Conservation (phyloP, 2,797 vertebrate species). For the Aldrovandia affinis region DNA sequence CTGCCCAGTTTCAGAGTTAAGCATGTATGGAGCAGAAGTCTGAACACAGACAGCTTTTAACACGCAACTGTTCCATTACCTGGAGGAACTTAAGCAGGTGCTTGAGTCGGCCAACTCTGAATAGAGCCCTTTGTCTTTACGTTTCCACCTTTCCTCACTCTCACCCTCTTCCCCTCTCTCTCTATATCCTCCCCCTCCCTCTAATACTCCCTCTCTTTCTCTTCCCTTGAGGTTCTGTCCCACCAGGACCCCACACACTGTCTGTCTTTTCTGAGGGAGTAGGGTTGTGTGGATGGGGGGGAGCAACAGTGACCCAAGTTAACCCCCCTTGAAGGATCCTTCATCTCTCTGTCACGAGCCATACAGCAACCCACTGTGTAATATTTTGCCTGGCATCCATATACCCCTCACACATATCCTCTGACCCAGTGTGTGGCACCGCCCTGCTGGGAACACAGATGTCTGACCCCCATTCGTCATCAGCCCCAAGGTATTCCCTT, state of each 20-base stretch:
- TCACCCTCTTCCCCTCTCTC: not conserved
- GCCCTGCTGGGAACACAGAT: slow-evolving; percentile 22
- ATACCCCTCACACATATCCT: not conserved
- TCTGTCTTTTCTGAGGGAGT: not conserved
- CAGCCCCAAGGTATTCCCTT: slow-evolving; percentile 28
- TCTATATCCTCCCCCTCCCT: slow-evolving; percentile 35
- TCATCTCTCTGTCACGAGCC: not conserved
- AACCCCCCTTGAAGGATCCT: not conserved
- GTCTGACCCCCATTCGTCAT: not conserved
- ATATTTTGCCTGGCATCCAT: not conserved
- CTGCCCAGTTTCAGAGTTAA: not conserved
- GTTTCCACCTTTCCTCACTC: not conserved
- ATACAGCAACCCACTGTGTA: not conserved
- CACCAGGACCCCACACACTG: not conserved
- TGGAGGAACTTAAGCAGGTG: too few relatives aligned
- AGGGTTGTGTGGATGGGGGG: not conserved
- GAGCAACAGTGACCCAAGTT: not conserved
- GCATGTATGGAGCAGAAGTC: too few relatives aligned
- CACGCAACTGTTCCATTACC: not conserved
- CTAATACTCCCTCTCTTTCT: not conserved
- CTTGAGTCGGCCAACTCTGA: too few relatives aligned
- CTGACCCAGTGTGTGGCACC: not conserved
- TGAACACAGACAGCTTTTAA: not conserved
- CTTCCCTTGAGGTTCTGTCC: not conserved
- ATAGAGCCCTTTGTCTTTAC: not conserved